phyloP scores from a whole-genome alignment of 2,888 invertebrate genomes.

The Clivina fossor region DNA sequence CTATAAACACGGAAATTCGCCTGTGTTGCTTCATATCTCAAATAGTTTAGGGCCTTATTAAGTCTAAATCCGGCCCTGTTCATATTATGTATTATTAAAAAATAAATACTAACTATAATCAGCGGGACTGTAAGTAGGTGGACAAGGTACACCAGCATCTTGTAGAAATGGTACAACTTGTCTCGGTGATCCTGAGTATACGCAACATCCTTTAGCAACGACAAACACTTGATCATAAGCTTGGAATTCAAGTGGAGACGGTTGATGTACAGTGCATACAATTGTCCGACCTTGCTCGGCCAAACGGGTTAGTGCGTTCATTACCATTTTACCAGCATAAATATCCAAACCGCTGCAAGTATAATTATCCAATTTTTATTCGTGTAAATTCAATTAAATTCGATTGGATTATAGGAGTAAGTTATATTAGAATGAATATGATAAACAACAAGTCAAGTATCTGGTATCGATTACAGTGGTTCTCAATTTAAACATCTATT shows the following conservation, averaged over 20 bases:
- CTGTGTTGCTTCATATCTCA: no score
- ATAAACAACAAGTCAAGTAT: no score
- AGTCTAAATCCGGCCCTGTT: no score
- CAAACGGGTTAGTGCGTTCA: slow-evolving; percentile 67
- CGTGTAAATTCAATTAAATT: no score
- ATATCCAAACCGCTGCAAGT: slow-evolving; percentile 69
- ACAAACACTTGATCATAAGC: slow-evolving; percentile 67
- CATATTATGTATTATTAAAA: no score
- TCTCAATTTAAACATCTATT: no score
- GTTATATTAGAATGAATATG: no score
- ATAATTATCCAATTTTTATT: neutral
- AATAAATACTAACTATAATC: slow-evolving; percentile 59
- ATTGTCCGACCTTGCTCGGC: slow-evolving; percentile 73
- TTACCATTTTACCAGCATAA: slow-evolving; percentile 71
- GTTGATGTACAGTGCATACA: slow-evolving; percentile 80
- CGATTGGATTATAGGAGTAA: no score
- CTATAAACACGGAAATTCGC: no score
- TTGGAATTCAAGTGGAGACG: slow-evolving; percentile 73
- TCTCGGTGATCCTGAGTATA: slow-evolving; percentile 68
- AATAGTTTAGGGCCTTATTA: no score
- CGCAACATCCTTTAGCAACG: slow-evolving; percentile 63
- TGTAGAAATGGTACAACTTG: slow-evolving; percentile 71
- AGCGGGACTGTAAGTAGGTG: slow-evolving; percentile 77
- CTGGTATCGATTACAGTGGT: no score
- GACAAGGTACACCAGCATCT: slow-evolving; percentile 67